Evolutionary conservation across 2,888 invertebrate species (phyloP), one percentile per base, ranked within the genome.

Genomic region (Acanthacorydalis orientalis): DNA sequence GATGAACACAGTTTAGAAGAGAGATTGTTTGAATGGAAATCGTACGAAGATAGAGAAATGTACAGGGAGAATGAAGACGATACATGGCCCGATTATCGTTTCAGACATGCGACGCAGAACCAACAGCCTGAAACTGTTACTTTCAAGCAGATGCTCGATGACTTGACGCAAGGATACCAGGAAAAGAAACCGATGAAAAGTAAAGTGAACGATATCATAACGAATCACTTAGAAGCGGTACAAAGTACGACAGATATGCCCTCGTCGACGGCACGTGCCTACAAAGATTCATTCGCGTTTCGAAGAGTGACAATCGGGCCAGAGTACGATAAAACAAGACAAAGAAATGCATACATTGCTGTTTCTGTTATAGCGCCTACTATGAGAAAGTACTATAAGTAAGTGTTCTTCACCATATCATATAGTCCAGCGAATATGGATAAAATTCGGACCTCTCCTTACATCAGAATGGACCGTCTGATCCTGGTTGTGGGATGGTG

Each of bases 341-440:
- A 48, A 4, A 40, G 51, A 41, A 65, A 63, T 50, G 65, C 65
- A 6, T 67, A 67, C 53, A 64, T 67, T 38, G 66, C 67, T 1
- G 65, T 67, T 7, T 66, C 65, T 11, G 62, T 65, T 31, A 63
- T 66, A 52, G 64, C 64, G 8, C 65, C 65, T 6, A 65, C 64
- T 51, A 56, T 59, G 6, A 50, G 56, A 16, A 52, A 55, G 38
- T 47, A 47, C 11, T 47, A 47, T 23, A 43, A 23, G 46, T 46
- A 46, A 44, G 32, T 43, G 6, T 23, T n/a, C n/a, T n/a, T n/a
- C n/a, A n/a, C n/a, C n/a, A n/a, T n/a, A n/a, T n/a, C n/a, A n/a
- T n/a, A n/a, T n/a, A n/a, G n/a, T n/a, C n/a, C n/a, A n/a, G n/a
- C n/a, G n/a, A n/a, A n/a, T n/a, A n/a, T n/a, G n/a, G n/a, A n/a